Base-by-base conservation (phyloP, 2,113 vertebrate genomes). In the Callorhinus ursinus region DNA sequence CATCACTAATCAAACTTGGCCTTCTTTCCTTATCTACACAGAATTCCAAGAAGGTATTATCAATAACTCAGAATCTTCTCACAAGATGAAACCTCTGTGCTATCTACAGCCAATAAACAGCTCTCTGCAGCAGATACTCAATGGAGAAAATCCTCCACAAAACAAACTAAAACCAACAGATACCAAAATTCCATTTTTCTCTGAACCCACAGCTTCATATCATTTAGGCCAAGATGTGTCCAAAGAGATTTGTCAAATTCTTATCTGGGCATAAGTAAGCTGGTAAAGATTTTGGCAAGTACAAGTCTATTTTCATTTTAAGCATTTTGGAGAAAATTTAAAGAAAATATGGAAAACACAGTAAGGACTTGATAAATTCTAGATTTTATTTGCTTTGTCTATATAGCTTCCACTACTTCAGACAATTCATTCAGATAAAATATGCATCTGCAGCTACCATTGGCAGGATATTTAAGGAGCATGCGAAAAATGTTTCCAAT, bases 351-450 rank as follows among this genome's bases (percentile, higher is more conserved):
- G 71, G 21, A 88, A 94, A 80, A 67, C 21, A 85, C 7, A 82
- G 18, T 76, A 39, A 85, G 26, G n/a, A 39, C 22, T 63, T 82
- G 71, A 86, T 81, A 82, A 77, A 69, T 67, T 88, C 19, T 93
- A 16, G 61, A 57, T 82, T 96, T 90, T 24, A 77, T 77, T 97
- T 84, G 31, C 57, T 96, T 93, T 96, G 85, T 51, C 61, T 95
- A 31, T 31, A 51, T 7, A 76, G 2, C 11, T 76, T 93, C 53
- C 24, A 93, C 4, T 67, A 81, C 10, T 79, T 95, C 13, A 21
- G 15, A 79, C 26, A 90, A 69, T 57, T 88, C 71, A 82, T 67
- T 95, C 18, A 19, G 14, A 57, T 80, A 92, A 94, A 88, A 95
- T 76, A 61, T 55, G 13, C 16, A 84, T 88, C 85, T 86, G 55